These are phyloP conservation scores for Pangasius krempfi DNA, from an alignment of 2,797 vertebrate species.

Conservation along the genomic window DNA sequence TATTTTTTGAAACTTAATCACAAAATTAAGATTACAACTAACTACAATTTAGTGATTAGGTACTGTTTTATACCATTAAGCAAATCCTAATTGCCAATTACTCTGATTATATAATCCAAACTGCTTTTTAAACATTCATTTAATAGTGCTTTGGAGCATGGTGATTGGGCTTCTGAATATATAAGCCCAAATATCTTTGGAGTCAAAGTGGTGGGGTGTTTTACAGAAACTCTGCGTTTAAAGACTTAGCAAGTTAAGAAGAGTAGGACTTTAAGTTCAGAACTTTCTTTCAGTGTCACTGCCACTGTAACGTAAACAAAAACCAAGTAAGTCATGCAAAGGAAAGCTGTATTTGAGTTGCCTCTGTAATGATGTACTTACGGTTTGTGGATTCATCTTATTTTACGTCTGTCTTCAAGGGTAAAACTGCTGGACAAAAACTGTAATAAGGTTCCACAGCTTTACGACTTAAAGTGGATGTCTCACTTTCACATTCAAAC, in stretches of 20 bases:
- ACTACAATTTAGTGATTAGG: slow-evolving; percentile 43
- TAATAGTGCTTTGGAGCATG: slow-evolving; percentile 75
- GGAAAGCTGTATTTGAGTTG: slow-evolving; percentile 59
- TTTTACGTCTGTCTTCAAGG: slow-evolving; percentile 65
- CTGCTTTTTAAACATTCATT: slow-evolving; percentile 76
- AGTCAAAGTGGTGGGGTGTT: slow-evolving; percentile 5
- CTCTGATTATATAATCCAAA: slow-evolving; percentile 78
- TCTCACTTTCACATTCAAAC: slow-evolving; percentile 72
- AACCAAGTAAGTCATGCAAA: slow-evolving; percentile 38
- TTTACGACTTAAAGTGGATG: slow-evolving; percentile 64
- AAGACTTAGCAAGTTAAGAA: slow-evolving; percentile 29
- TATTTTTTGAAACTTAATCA: neutral
- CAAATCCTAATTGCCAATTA: slow-evolving; percentile 83
- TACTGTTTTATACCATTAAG: slow-evolving; percentile 74
- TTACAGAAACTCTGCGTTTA: slow-evolving; percentile 13
- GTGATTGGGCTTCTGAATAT: slow-evolving; percentile 71
- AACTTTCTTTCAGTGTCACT: slow-evolving; percentile 29
- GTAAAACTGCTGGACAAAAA: slow-evolving; percentile 57
- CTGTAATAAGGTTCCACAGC: slow-evolving; percentile 57
- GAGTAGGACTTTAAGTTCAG: slow-evolving; percentile 34
- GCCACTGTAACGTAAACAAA: slow-evolving; percentile 52
- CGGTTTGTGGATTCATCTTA: slow-evolving; percentile 62
- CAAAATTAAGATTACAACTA: slow-evolving; percentile 43
- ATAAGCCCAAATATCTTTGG: slow-evolving; percentile 61
- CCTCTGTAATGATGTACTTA: slow-evolving; percentile 61